Percentiles rank a stretch among this genome's conserved stretches.
Conservation (phyloP, 2,888 invertebrate genomes). For the Periphyllus acericola region DNA sequence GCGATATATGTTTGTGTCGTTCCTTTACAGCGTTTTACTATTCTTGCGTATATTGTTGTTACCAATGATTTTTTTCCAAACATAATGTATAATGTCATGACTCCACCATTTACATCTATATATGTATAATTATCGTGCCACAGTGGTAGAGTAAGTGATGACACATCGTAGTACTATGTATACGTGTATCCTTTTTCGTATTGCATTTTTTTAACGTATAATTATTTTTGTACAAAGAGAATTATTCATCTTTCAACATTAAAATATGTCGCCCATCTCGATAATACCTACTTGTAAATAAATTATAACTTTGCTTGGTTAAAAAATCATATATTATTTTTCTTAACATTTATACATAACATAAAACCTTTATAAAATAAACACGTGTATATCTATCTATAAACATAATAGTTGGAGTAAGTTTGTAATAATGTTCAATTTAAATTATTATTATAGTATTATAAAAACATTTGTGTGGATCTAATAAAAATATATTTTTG, state of each 20-base stretch:
- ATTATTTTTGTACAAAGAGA: not conserved
- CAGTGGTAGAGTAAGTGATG: conserved; percentile 35
- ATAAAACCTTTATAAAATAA: not conserved
- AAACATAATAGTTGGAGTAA: not conserved
- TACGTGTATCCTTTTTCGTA: not conserved
- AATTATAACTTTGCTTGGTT: not conserved
- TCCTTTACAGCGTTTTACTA: not conserved
- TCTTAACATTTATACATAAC: not conserved
- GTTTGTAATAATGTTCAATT: conserved; percentile 23
- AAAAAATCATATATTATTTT: not conserved
- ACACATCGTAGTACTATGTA: not conserved
- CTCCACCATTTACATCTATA: conserved; percentile 15
- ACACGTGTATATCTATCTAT: not conserved
- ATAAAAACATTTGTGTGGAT: conserved; percentile 20
- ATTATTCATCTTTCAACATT: not conserved
- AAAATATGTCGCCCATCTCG: not conserved
- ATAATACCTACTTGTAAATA: not conserved
- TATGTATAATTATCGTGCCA: conserved; percentile 44
- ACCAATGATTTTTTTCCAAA: not conserved
- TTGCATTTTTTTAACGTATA: not conserved
- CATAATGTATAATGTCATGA: not conserved
- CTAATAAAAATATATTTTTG: conserved; percentile 43
- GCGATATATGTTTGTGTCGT: not conserved
- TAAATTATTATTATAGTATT: conserved; percentile 40
- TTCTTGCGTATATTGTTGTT: not conserved